Base-by-base conservation (phyloP, 2,797 vertebrate genomes). In the Agapornis canus region DNA sequence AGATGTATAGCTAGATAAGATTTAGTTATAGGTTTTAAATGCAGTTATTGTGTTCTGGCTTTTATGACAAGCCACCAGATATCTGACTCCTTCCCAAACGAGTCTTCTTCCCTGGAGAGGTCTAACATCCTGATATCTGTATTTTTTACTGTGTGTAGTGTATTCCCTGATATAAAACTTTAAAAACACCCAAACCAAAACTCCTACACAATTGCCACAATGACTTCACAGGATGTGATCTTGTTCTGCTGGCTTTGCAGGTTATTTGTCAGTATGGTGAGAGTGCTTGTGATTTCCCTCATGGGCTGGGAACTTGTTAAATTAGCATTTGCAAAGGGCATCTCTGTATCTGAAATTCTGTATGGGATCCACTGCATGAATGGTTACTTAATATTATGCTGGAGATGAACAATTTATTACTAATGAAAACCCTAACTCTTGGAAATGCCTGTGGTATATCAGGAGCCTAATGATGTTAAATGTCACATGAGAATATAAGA, bases 1-100 rank as follows among this genome's bases (percentile, higher is more conserved):
- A 87, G 78, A 47, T 27, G 5, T 52, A 29, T n/a, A 35, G 15
- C 37, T 83, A 40, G 18, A n/a, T 64, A 52, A 86, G 37, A 75
- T 61, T 83, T 68, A 72, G 65, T 60, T 17, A 75, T 48, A 52
- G 27, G 20, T 90, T 82, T 96, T 56, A 40, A 86, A 92, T 70
- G 32, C 10, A 12, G 21, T 63, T 84, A 13, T 14, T 27, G 17
- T 64, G 29, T 54, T 31, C 52, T 79, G 26, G 57, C 29, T 89
- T 93, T 86, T 90, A 75, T 89, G 88, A 85, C 42, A 79, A 57
- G 2, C 7, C 37, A 42, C 13, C 69, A 37, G 14, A 17, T 43
- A 82, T 17, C 45, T 40, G 48, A 27, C 40, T 57, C 52, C 80
- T 92, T 42, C 75, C 60, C 51, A 86, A 86, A 69, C 19, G 4